Evolutionary conservation across 2,888 invertebrate genomes (phyloP).

Genomic region (Smittia sp.): DNA sequence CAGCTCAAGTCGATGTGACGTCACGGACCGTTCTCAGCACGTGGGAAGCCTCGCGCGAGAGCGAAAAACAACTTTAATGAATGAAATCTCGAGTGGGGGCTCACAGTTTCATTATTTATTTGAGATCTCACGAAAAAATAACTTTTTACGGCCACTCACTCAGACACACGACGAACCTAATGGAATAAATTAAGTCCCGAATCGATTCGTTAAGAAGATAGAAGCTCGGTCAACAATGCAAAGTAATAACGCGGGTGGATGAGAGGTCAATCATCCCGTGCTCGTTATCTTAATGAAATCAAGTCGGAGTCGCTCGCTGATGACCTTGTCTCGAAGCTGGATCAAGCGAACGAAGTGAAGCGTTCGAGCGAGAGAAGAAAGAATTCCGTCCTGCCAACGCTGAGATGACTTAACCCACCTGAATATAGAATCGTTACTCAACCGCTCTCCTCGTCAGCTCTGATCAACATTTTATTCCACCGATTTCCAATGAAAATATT

Average conservation of each 20-base stretch:
- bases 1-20: not conserved
- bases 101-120: not conserved
- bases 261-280: slow-evolving; percentile 11
- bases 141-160: not conserved
- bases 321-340: slow-evolving; percentile 26
- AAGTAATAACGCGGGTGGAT: not conserved
- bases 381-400: slow-evolving; percentile 25
- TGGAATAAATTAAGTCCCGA: slow-evolving; percentile 10
- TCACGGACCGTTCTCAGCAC: not conserved
- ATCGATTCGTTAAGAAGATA: slow-evolving; percentile 9
- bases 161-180: not conserved
- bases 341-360: not conserved
- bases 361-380: not conserved
- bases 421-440: slow-evolving; percentile 27
- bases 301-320: not conserved
- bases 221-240: not conserved
- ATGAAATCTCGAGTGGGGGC: not conserved
- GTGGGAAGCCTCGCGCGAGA: not conserved
- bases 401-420: slow-evolving; percentile 30
- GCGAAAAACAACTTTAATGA: slow-evolving; percentile 1
- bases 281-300: slow-evolving; percentile 28
- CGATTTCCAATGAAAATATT: not conserved
- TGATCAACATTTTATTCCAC: not conserved
- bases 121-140: not conserved
- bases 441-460: not conserved